Evolutionary conservation across 2,113 vertebrate genomes (phyloP).

Genomic region (Mystacornis crossleyi): DNA sequence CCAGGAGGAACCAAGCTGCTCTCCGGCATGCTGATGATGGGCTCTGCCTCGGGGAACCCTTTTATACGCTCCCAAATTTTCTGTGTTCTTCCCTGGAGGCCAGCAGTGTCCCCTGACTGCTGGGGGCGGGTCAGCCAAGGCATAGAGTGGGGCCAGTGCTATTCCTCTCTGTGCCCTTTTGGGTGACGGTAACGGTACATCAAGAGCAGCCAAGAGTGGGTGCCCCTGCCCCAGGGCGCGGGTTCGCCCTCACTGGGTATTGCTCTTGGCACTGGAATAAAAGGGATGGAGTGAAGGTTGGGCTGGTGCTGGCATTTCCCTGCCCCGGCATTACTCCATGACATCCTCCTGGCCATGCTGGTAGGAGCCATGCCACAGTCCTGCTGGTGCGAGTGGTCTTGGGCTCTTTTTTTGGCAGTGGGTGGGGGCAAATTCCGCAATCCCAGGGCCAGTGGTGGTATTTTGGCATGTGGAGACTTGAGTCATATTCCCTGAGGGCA

Average conservation of each 20-base stretch:
- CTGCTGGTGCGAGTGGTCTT: background rate
- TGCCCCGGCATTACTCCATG: background rate
- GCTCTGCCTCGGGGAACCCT: background rate
- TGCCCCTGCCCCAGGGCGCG: background rate
- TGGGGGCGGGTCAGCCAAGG: background rate
- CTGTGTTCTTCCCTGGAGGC: background rate
- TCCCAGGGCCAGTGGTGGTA: background rate
- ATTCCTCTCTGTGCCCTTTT: background rate
- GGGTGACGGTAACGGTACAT: rapidly evolving
- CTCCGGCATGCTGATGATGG: background rate
- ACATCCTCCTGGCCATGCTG: background rate
- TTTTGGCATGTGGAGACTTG: background rate
- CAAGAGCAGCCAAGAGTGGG: background rate
- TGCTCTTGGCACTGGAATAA: background rate
- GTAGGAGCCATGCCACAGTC: background rate
- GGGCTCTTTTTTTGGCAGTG: background rate
- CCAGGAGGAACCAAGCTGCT: background rate
- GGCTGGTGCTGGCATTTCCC: background rate
- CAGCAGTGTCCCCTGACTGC: background rate
- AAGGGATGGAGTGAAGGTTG: background rate
- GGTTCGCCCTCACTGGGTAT: background rate
- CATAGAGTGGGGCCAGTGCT: background rate
- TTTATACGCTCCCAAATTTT: background rate
- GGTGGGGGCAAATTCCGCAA: background rate
- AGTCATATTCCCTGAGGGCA: background rate